Base-by-base conservation (phyloP, 2,113 vertebrate species). In the Thymallus thymallus region DNA sequence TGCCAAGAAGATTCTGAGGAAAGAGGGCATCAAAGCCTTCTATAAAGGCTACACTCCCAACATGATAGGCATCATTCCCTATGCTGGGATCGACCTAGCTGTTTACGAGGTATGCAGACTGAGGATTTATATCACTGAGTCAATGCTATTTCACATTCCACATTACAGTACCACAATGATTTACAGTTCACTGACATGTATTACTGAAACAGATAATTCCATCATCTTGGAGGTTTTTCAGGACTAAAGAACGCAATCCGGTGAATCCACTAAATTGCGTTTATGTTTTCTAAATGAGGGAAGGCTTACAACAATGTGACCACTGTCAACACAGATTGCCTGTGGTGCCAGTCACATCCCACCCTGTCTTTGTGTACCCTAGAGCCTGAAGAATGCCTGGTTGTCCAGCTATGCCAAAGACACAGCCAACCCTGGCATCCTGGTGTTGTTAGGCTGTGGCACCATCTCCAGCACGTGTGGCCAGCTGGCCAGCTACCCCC, bases 11-110 rank as follows among this genome's bases (percentile, higher is more conserved):
- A 97, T 98, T 84, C 87, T 97, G 85, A 95, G 91, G 86, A 92
- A 86, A 20, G 96, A 99, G 89, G 95, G 96, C 0, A 45, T 95
- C 22, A 93, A 89, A 73, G 95, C 95, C 69, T 97, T 98, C 85
- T 98, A 96, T 88, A 98, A 97, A 93, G 96, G 96, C 67, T 98
- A 98, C 69, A 9, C 96, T 85, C 96, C 96, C 74, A 99, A 97
- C 83, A 90, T 97, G 80, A 74, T 98, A 74, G 96, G 97, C 71
- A 97, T 98, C 81, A 97, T 98, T 90, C 96, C 96, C 66, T 97
- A 98, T 0, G 95, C 97, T 51, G 96, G 96, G 69, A 99, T 99
- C 71, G 96, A 98, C 80, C 94, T 98, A n/a, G 95, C 94, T 74
- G 93, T 98, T 76, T 98, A 99, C 84, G 97, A 98, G 96, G 96